Evolutionary conservation across 1,140 invertebrate genomes (phyloP), one percentile per base, ranked within the genome.

Genomic region (Epicauta chinensis): DNA sequence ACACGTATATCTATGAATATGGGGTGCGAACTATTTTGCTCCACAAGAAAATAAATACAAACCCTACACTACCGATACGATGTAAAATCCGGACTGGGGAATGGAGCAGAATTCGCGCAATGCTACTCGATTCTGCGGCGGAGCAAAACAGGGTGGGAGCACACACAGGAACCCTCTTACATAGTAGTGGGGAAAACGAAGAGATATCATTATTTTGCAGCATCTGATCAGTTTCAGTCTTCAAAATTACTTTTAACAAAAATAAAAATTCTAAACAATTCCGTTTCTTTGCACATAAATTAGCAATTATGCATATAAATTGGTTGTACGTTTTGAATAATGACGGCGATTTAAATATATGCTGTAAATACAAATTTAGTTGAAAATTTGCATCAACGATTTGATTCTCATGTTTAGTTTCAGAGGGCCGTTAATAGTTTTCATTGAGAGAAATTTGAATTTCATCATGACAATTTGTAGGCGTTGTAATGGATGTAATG

Each of bases 221-320:
- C 56, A 58, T 58, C 52, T 58, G 56, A 58, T 58, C 52, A 55
- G 42, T 58, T 42, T 48, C 39, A 39, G 56, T 52, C 45, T 44
- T 53, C 48, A 58, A 46, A 45, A 48, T 44, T 56, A 50, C 49
- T 51, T 56, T 56, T 47, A 23, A 23, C 23, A 23, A 23, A 23
- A 23, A 23, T 5, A 2, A 7, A 1, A 23, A 7, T 5, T 23
- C 23, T 5, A 23, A 3, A 1, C 23, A n/a, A n/a, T n/a, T n/a
- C n/a, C n/a, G n/a, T n/a, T n/a, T n/a, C n/a, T n/a, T n/a, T n/a
- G n/a, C n/a, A n/a, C n/a, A n/a, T n/a, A n/a, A n/a, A n/a, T n/a
- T n/a, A n/a, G n/a, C n/a, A n/a, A n/a, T n/a, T n/a, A n/a, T n/a
- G n/a, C n/a, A n/a, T n/a, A n/a, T n/a, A n/a, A n/a, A n/a, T n/a